Percentiles rank a stretch among this genome's conserved stretches.
phyloP scores from a whole-genome alignment of 2,797 vertebrate species.

The Mionectes olivaceus region DNA sequence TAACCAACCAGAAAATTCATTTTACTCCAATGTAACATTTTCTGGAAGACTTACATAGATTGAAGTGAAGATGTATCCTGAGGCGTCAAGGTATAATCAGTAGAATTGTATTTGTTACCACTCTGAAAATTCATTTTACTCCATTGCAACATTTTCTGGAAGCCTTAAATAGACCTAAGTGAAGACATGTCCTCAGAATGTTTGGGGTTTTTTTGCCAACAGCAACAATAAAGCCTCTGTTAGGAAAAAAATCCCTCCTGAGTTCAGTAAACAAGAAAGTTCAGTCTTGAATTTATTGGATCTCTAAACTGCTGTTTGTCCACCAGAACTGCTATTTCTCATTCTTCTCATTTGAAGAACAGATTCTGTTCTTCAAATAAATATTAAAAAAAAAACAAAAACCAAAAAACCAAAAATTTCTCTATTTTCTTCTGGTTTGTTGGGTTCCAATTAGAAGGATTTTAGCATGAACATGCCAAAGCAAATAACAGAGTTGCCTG shows the following conservation, averaged over 20 bases:
- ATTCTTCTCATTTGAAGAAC: neutral
- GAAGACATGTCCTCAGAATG: neutral
- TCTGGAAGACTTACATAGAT: neutral
- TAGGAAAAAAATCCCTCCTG: neutral
- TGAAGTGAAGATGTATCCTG: neutral
- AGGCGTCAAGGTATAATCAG: neutral
- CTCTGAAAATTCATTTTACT: conserved; percentile 18
- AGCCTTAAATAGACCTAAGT: neutral
- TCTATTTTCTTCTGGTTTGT: neutral
- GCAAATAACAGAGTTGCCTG: neutral
- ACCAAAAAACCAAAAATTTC: neutral
- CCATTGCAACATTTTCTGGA: neutral
- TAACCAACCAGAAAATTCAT: neutral
- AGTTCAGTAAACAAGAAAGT: neutral
- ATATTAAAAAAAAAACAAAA: neutral
- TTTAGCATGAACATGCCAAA: neutral
- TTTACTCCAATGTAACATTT: neutral
- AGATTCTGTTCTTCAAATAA: neutral
- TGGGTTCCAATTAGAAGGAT: neutral
- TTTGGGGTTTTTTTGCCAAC: neutral
- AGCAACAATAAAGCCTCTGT: neutral
- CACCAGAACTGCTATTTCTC: neutral
- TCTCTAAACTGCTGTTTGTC: neutral
- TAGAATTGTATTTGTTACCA: neutral
- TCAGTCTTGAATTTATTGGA: neutral